A percentile compares a stretch with the other conserved stretches of the same genome.
phyloP scores from a whole-genome alignment of 1,140 invertebrate genomes.

The Stegodyphus dumicola region DNA sequence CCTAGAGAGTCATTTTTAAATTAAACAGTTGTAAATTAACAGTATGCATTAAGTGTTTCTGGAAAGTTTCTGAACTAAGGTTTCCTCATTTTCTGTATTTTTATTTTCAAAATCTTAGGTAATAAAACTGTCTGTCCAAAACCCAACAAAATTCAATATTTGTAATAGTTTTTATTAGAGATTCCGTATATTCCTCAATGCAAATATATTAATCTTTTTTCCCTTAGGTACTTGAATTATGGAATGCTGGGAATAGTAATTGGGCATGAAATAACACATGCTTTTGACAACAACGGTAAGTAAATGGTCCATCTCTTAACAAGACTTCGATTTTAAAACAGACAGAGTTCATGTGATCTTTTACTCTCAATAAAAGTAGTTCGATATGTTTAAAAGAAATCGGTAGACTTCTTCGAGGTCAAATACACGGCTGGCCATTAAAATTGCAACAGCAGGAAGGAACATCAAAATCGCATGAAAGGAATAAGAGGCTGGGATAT shows the following conservation, averaged over 20 bases:
- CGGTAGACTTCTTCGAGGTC: too few relatives aligned
- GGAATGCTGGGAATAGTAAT: slow-evolving; percentile 73
- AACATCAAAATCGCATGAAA: too few relatives aligned
- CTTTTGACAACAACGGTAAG: slow-evolving; percentile 71
- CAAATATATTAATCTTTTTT: neutral
- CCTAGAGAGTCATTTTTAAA: too few relatives aligned
- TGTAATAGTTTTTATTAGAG: neutral
- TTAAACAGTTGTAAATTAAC: too few relatives aligned
- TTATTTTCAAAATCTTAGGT: neutral
- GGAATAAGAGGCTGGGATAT: too few relatives aligned
- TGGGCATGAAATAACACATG: slow-evolving; percentile 74
- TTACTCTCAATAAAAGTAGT: too few relatives aligned
- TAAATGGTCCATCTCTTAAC: neutral
- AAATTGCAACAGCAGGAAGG: too few relatives aligned
- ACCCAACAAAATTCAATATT: neutral
- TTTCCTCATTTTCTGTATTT: neutral
- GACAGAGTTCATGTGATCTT: too few relatives aligned
- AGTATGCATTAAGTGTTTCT: neutral
- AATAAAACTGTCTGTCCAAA: neutral
- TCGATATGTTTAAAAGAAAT: too few relatives aligned
- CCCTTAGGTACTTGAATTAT: slow-evolving; percentile 70
- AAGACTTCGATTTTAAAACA: too few relatives aligned
- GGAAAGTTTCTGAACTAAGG: neutral
- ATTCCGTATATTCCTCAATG: neutral
- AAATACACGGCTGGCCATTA: too few relatives aligned